Percentiles rank a stretch among this genome's conserved stretches.
Evolutionary conservation across 2,888 invertebrate species (phyloP).

Genomic region (Hypercompe scribonia): DNA sequence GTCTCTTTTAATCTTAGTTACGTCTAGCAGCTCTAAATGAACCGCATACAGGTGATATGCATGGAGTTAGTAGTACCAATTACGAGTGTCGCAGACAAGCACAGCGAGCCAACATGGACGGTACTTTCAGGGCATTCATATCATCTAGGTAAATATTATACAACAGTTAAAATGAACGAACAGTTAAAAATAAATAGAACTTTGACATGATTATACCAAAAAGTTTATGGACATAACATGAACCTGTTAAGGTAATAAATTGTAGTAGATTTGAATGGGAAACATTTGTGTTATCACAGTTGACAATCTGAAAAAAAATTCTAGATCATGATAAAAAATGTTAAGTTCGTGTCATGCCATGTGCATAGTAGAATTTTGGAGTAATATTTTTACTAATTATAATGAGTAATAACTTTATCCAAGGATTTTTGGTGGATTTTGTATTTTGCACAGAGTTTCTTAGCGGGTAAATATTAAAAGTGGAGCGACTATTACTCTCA

Average conservation of each 20-base stretch:
- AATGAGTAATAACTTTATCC: too few species aligned
- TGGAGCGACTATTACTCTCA: neutral
- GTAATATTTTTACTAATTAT: too few species aligned
- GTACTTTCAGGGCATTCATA: conserved; percentile 97
- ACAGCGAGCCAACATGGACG: conserved; percentile 93
- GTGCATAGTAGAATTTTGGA: too few species aligned
- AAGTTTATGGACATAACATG: neutral
- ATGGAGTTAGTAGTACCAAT: conserved; percentile 97
- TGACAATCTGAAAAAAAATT: neutral
- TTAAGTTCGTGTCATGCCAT: too few species aligned
- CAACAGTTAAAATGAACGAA: neutral
- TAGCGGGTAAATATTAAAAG: neutral
- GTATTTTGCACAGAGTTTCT: too few species aligned
- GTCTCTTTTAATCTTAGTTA: conserved; percentile 85
- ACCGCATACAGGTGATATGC: conserved; percentile 96
- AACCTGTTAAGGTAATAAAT: neutral
- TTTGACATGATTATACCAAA: neutral
- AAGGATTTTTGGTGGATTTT: too few species aligned
- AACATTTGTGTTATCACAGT: neutral
- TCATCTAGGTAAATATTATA: conserved; percentile 89
- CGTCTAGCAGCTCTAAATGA: conserved; percentile 97
- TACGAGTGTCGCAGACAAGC: conserved; percentile 97
- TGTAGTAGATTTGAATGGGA: neutral
- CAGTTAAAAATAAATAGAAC: too few species aligned
- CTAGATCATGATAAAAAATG: neutral